Evolutionary conservation across 2,888 invertebrate genomes (phyloP).

Genomic region (Sesia bembeciformis): DNA sequence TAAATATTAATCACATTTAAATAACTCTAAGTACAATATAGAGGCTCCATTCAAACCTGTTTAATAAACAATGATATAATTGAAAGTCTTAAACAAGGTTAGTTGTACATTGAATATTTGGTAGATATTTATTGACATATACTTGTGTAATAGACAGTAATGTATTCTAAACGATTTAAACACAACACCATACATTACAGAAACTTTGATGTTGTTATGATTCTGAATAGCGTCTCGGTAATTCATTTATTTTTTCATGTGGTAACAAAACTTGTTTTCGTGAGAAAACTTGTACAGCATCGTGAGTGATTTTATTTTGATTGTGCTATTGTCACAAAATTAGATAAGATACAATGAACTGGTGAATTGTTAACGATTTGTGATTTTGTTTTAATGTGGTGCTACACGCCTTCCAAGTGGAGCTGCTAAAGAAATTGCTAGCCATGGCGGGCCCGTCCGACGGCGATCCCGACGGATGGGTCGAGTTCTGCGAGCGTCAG

Average conservation of each 20-base stretch:
- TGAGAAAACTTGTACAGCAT: constrained; percentile 53
- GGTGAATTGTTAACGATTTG: constrained; percentile 16
- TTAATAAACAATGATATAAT: too few relatives aligned
- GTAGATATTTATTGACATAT: too few relatives aligned
- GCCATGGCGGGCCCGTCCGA: constrained; percentile 75
- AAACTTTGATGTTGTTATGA: too few relatives aligned
- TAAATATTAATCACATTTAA: too few relatives aligned
- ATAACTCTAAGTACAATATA: too few relatives aligned
- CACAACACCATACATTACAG: too few relatives aligned
- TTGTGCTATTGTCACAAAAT: constrained; percentile 45
- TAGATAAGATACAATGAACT: constrained; percentile 18
- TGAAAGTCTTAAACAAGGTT: too few relatives aligned
- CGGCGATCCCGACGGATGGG: constrained; percentile 81
- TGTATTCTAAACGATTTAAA: too few relatives aligned
- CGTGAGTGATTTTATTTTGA: constrained; percentile 57
- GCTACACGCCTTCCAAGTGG: constrained; percentile 54
- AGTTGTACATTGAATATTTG: too few relatives aligned
- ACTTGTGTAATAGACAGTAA: too few relatives aligned
- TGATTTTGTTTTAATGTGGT: constrained; percentile 31
- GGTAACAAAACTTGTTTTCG: constrained; percentile 68
- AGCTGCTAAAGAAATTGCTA: constrained; percentile 66
- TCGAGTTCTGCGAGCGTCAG: constrained; percentile 91
- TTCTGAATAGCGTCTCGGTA: too few relatives aligned
- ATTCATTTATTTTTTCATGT: constrained; percentile 16
- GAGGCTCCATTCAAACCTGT: too few relatives aligned